Conservation (phyloP, 2,888 invertebrate genomes). For the Scaptomyza caliginosa region DNA sequence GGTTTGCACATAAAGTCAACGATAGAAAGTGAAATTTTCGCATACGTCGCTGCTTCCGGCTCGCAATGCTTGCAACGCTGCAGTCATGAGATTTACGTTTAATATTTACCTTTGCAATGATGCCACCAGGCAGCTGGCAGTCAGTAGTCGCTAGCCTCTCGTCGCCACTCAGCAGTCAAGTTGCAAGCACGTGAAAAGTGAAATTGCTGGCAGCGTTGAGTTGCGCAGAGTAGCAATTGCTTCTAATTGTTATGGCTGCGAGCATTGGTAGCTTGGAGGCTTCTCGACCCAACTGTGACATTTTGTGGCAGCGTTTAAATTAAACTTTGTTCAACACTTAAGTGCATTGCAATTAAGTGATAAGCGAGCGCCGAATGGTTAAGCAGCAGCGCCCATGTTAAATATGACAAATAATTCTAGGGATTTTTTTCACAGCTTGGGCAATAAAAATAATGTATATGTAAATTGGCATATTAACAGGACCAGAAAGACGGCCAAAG, state of each 20-base stretch:
- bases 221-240: constrained; percentile 65
- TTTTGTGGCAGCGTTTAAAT: constrained; percentile 52
- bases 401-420: constrained; percentile 55
- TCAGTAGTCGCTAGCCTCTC: constrained; percentile 33
- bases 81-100: constrained; percentile 57
- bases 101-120: constrained; percentile 68
- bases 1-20: constrained; percentile 39
- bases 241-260: constrained; percentile 69
- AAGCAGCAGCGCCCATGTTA: constrained; percentile 24
- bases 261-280: constrained; percentile 35
- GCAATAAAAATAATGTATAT: constrained; percentile 71
- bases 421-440: constrained; percentile 20
- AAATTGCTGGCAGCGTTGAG: constrained; percentile 58
- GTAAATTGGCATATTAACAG: constrained; percentile 76
- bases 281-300: constrained; percentile 28
- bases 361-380: constrained; percentile 37
- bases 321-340: constrained; percentile 37
- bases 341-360: constrained; percentile 58
- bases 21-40: constrained; percentile 73
- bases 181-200: constrained; percentile 61
- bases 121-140: constrained; percentile 47
- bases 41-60: constrained; percentile 64
- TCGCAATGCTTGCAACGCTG: constrained; percentile 40
- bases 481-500: constrained; percentile 42
- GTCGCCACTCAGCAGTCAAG: constrained; percentile 18